A percentile compares a stretch with the other conserved stretches of the same genome.
Conservation (phyloP, 2,797 vertebrate species). For the Manis pentadactyla region DNA sequence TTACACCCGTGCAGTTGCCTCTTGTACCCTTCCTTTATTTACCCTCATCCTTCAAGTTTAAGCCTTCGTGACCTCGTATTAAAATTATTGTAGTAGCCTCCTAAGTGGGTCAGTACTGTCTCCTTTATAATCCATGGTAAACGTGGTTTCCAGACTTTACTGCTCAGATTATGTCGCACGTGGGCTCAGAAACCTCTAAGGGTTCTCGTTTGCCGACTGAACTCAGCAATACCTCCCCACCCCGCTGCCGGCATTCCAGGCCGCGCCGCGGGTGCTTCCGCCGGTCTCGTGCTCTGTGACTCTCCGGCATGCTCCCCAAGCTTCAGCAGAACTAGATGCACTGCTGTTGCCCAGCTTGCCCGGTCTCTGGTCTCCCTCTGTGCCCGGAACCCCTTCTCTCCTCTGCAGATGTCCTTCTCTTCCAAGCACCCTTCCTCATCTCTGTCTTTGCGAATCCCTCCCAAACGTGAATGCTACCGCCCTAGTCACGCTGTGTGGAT, state of each 20-base stretch:
- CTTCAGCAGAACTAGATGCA: not conserved
- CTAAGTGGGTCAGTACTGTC: not conserved
- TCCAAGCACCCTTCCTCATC: not conserved
- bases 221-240: not conserved
- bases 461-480: not conserved
- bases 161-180: not conserved
- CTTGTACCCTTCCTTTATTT: not conserved
- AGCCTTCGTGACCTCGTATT: not conserved
- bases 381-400: not conserved
- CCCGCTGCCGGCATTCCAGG: not conserved
- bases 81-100: not conserved
- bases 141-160: not conserved
- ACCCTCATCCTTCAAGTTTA: not conserved
- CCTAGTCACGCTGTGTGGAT: not conserved
- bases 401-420: not conserved
- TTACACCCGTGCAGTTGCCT: not conserved
- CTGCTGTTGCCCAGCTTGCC: not conserved
- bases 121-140: not conserved
- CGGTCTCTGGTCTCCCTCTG: not conserved
- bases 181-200: not conserved
- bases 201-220: not conserved
- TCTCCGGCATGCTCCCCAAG: not conserved
- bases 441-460: not conserved
- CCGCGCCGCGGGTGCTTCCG: not conserved
- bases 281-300: not conserved